Percentiles rank a stretch among this genome's conserved stretches.
These are phyloP conservation scores for Cavia aperea DNA, from an alignment of 2,113 vertebrate species.

Conservation along the genomic window DNA sequence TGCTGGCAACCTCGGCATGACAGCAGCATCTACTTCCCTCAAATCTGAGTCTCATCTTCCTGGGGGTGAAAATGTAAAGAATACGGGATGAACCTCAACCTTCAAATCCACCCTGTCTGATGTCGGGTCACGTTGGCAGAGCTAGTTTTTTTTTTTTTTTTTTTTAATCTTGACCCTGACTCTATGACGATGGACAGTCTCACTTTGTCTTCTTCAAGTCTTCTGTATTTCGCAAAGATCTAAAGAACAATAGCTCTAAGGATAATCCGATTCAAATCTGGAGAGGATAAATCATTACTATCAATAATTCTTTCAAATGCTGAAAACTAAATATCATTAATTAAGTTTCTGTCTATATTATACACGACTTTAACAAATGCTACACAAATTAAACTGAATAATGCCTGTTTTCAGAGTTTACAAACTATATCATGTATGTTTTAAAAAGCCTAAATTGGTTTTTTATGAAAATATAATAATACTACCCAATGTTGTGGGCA, in stretches of 20 bases:
- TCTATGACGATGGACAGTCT: background rate
- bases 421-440: background rate
- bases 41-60: background rate
- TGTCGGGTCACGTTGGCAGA: background rate
- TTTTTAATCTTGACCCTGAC: background rate
- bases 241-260: background rate
- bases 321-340: background rate
- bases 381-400: background rate
- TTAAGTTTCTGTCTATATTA: background rate
- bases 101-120: background rate
- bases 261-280: background rate
- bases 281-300: background rate
- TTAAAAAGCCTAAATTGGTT: background rate
- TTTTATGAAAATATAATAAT: background rate
- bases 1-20: background rate
- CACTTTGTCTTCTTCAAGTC: background rate
- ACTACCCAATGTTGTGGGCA: background rate
- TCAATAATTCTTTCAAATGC: background rate
- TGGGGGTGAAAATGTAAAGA: background rate
- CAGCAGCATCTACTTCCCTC: background rate
- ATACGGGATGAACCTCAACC: background rate
- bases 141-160: background rate
- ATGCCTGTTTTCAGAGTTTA: background rate
- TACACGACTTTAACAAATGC: background rate
- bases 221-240: background rate